Evolutionary conservation across 2,888 invertebrate genomes (phyloP), one percentile per base, ranked within the genome.

Genomic region (Tryphoninae sp.): DNA sequence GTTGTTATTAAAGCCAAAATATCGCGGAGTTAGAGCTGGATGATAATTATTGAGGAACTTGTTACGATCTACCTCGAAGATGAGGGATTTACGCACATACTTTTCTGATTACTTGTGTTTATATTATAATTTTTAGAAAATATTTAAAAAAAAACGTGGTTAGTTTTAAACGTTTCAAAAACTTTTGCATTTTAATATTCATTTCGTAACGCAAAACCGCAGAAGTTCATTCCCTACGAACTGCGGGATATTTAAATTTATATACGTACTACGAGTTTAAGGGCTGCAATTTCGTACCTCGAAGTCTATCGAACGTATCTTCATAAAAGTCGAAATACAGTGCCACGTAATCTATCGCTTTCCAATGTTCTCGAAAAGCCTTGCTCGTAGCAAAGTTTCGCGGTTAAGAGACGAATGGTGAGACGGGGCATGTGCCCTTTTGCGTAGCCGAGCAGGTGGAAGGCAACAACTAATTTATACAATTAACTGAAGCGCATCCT

Each of bases 381-480:
- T 33, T 33, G 22, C 26, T 13, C 16, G 51, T 8, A 16, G 64
- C 16, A 13, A 26, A 75, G 58, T 67, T 75, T 58, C 13, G 4
- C 74, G 42, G 26, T 75, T 67, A 33, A 23, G 51, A 49, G 58
- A 59, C 59, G 67, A 33, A 75, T 59, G 23, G 26, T 13, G 19
- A 26, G 19, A 75, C 26, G 42, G 45, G 40, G 75, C 53, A 16
- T 23, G 53, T 51, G 68, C 61, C 69, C 59, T 69, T 69, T 69
- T 40, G 16, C 53, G 19, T 23, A 59, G 62, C 42, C 69, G 61
- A 62, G 68, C 69, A 76, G 72, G 51, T 68, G 68, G 76, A 73
- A 79, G 76, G 82, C 82, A 77, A 79, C 82, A 79, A 76, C 76
- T 79, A 82, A 82, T 82, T 79, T 82, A 79, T 82, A 76, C 82